phyloP scores from a whole-genome alignment of 37 sponge, comb jelly and placozoan species.

The Spongilla lacustris region DNA sequence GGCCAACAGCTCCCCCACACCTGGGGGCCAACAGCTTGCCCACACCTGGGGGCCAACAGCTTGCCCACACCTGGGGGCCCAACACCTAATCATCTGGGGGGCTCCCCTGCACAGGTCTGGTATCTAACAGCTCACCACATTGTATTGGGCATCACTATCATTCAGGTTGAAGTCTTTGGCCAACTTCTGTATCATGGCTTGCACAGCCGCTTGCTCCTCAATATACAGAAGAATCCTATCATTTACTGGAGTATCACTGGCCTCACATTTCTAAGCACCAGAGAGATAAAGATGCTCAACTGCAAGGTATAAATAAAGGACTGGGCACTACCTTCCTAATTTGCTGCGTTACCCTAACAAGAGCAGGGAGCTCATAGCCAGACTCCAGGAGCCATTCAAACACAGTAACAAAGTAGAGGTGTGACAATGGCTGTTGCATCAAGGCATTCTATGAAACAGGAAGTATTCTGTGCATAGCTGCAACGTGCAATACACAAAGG shows the following conservation, averaged over 20 bases:
- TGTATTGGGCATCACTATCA: neutral
- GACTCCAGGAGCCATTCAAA: conserved; percentile 62
- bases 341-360: conserved; percentile 31
- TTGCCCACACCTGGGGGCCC: no score
- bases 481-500: no score
- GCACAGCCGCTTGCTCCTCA: conserved; percentile 48
- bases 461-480: no score
- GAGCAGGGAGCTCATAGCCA: conserved; percentile 17
- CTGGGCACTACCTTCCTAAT: conserved; percentile 29
- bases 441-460: conserved; percentile 17
- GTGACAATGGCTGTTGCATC: conserved; percentile 84
- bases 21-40: no score
- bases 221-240: conserved; percentile 22
- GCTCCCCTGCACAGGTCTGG: no score
- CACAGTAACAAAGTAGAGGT: conserved; percentile 75
- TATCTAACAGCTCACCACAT: neutral
- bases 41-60: no score
- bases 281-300: neutral
- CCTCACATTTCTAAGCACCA: conserved; percentile 1
- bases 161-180: conserved; percentile 29
- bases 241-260: neutral
- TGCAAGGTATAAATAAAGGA: neutral
- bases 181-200: conserved; percentile 29
- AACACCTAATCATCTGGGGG: no score
- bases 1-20: no score